Conservation (phyloP, 2,113 vertebrate species). For the Bubalus kerabau region DNA sequence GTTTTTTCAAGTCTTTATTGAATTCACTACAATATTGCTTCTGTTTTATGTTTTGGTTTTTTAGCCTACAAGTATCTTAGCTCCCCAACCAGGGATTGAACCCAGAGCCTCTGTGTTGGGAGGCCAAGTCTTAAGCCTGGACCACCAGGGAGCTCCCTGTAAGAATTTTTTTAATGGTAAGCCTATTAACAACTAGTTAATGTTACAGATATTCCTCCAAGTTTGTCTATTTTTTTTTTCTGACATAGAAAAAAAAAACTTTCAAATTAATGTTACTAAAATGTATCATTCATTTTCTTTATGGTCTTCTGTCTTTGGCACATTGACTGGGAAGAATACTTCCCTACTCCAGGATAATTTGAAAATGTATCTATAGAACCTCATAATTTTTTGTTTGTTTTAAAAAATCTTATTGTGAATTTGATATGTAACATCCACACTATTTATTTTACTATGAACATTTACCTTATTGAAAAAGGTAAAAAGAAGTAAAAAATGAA, state of each 20-base stretch:
- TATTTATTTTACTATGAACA: neutral
- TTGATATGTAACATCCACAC: neutral
- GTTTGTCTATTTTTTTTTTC: neutral
- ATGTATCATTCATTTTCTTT: neutral
- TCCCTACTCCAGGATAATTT: neutral
- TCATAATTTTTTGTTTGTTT: neutral
- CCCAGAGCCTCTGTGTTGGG: neutral
- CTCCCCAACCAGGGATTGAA: neutral
- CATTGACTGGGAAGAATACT: neutral
- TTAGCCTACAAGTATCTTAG: neutral
- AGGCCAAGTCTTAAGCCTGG: neutral
- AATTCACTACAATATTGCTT: neutral
- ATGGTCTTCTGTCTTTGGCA: neutral
- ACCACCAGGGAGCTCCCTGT: neutral
- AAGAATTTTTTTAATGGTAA: neutral
- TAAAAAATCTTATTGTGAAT: neutral
- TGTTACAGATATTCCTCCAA: neutral
- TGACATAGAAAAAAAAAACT: neutral
- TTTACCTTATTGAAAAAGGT: neutral
- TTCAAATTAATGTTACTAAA: neutral
- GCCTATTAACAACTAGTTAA: neutral
- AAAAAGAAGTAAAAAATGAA: neutral
- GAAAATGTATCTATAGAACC: neutral
- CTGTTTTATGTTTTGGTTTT: neutral
- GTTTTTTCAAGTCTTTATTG: neutral